Percentiles rank a stretch among this genome's conserved stretches.
Evolutionary conservation across 2,113 vertebrate genomes (phyloP).

Genomic region (Chionomys nivalis): DNA sequence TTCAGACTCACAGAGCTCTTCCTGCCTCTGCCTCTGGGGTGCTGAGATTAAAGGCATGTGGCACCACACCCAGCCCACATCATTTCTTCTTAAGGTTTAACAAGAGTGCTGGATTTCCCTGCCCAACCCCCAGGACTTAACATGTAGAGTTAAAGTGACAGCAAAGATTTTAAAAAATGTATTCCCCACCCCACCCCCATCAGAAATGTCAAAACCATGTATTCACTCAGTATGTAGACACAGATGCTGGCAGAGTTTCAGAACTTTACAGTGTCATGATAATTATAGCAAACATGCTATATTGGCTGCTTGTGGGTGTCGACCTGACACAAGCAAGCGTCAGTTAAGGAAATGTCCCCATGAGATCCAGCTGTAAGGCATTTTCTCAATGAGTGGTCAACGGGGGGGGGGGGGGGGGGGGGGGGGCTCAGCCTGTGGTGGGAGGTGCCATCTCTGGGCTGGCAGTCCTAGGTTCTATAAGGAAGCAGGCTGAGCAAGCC

Average conservation of each 20-base stretch:
- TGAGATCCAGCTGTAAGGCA: neutral
- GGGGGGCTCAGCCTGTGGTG: neutral
- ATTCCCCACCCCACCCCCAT: no score
- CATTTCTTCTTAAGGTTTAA: neutral
- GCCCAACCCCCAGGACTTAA: neutral
- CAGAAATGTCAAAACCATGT: neutral
- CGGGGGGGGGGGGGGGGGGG: neutral
- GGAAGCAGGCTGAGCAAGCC: neutral
- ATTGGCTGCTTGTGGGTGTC: neutral
- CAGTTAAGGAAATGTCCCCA: neutral
- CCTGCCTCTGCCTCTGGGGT: neutral
- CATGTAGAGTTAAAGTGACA: neutral
- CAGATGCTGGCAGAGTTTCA: neutral
- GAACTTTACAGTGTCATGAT: neutral
- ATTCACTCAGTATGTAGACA: neutral
- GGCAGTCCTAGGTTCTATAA: neutral
- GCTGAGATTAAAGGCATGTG: neutral
- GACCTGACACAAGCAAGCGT: neutral
- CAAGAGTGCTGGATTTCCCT: neutral
- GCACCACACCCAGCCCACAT: neutral
- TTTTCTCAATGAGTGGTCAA: neutral
- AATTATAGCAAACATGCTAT: neutral
- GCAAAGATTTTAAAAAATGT: neutral
- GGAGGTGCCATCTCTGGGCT: neutral
- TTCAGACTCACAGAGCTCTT: neutral